A percentile compares a stretch with the other conserved stretches of the same genome.
Conservation (phyloP, 2,797 vertebrate species). For the Heteromormyrus szaboi region DNA sequence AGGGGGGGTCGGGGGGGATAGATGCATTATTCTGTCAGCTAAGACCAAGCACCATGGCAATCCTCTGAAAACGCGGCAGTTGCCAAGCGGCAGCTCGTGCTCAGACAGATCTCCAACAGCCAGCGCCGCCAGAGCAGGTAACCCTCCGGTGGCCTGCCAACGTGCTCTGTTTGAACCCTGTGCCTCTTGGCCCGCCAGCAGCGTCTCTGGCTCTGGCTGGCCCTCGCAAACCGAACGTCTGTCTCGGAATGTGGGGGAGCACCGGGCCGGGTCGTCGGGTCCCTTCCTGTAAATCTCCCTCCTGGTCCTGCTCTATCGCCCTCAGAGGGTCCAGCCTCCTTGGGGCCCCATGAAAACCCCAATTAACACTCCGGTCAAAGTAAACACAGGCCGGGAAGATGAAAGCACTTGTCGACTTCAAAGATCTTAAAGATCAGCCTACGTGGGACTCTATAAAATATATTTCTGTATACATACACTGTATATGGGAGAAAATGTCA, state of each 20-base stretch:
- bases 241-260: background rate
- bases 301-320: background rate
- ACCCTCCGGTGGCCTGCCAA: background rate
- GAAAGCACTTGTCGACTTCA: constrained; percentile 47
- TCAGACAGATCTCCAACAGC: background rate
- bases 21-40: background rate
- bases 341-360: constrained; percentile 40
- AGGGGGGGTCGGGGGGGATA: background rate
- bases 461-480: background rate
- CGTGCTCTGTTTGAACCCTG: background rate
- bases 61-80: background rate
- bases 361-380: constrained; percentile 55
- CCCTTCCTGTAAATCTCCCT: constrained; percentile 47
- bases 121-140: background rate
- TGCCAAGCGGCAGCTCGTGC: background rate
- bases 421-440: background rate
- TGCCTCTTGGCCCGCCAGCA: background rate
- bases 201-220: background rate
- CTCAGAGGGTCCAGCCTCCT: constrained; percentile 43
- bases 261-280: constrained; percentile 20
- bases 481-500: constrained; percentile 33
- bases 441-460: constrained; percentile 41
- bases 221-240: background rate
- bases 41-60: background rate
- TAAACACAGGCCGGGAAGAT: constrained; percentile 48